A percentile compares a stretch with the other conserved stretches of the same genome.
Conservation (phyloP, 2,888 invertebrate genomes). For the Andrena bicolor region DNA sequence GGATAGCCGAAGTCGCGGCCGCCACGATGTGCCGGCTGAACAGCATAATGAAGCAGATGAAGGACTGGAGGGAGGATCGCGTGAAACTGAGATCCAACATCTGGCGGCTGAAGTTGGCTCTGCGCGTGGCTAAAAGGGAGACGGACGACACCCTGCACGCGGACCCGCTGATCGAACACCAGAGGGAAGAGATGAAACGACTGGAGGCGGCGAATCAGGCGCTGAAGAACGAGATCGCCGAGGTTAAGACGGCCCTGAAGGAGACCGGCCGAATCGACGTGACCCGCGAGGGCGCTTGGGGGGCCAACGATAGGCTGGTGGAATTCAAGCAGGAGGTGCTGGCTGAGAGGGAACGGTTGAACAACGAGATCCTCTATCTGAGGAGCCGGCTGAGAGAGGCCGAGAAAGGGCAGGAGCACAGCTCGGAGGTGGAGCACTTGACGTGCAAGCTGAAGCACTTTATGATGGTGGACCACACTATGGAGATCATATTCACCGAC, state of each 20-base stretch:
- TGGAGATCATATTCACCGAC: slow-evolving; percentile 69
- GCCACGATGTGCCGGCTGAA: slow-evolving; percentile 61
- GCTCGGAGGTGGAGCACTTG: slow-evolving; percentile 44
- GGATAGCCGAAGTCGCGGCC: slow-evolving; percentile 58
- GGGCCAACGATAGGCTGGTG: slow-evolving; percentile 2
- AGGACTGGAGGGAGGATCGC: slow-evolving; percentile 64
- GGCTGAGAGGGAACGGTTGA: slow-evolving; percentile 46
- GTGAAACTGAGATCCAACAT: slow-evolving; percentile 65
- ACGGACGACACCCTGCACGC: slow-evolving; percentile 34
- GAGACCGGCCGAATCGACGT: not conserved
- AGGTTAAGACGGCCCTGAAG: slow-evolving; percentile 46
- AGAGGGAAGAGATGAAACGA: slow-evolving; percentile 61
- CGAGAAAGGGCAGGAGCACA: slow-evolving; percentile 39
- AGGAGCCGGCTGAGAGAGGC: slow-evolving; percentile 53
- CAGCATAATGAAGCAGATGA: slow-evolving; percentile 61
- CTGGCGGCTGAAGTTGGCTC: slow-evolving; percentile 57
- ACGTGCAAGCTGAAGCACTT: slow-evolving; percentile 60
- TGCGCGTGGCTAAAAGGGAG: slow-evolving; percentile 47
- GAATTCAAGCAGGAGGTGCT: slow-evolving; percentile 40
- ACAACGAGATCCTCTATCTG: slow-evolving; percentile 63
- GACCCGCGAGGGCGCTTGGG: not conserved
- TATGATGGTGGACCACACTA: slow-evolving; percentile 62
- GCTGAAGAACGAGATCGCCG: slow-evolving; percentile 57
- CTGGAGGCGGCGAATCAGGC: slow-evolving; percentile 53
- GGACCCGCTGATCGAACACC: slow-evolving; percentile 65